Base-by-base conservation (phyloP, 2,797 vertebrate genomes). In the Apogon hyalosoma region DNA sequence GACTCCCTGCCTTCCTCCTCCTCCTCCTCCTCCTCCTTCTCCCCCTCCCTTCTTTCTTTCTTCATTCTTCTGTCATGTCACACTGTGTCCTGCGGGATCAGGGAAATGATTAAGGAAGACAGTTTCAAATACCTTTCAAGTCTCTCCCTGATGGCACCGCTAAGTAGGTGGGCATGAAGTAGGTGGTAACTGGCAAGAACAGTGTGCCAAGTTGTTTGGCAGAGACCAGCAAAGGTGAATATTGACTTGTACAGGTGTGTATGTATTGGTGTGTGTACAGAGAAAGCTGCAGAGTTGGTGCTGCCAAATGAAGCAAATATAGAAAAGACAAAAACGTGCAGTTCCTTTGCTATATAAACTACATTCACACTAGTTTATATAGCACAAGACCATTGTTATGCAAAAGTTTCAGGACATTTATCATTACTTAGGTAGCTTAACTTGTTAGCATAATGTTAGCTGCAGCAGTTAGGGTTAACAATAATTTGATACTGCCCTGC, bases 111-210 rank as follows among this genome's bases (percentile, higher is more conserved):
- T 92, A 93, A 91, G 87, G 84, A 90, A 87, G 90, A 92, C 88
- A 90, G 85, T 90, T 93, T 92, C 91, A 92, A 93, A 92, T 93
- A 92, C 92, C 90, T 92, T 92, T 93, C 84, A 83, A 85, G 85
- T 81, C 60, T 82, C 79, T 93, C 91, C 92, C 91, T 73, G 79
- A 89, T 88, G 91, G 80, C 88, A 74, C 45, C 9, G 54, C 68
- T 82, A 87, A 90, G 83, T 88, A 90, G 88, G 90, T 89, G 87
- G 90, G 83, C 78, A 88, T 31, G 72, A 49, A 82, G 72, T 77
- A 85, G 67, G 73, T 85, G 80, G 83, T 58, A 80, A 77, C 46
- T 72, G 58, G 75, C 42, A 69, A 56, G 56, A 82, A 41, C 48
- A 84, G 57, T 18, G 46, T 56, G 50, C 45, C 71, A 69, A 47